A percentile compares a stretch with the other conserved stretches of the same genome.
Evolutionary conservation across 1,140 invertebrate genomes (phyloP).

Genomic region (Metopolophium dirhodum): DNA sequence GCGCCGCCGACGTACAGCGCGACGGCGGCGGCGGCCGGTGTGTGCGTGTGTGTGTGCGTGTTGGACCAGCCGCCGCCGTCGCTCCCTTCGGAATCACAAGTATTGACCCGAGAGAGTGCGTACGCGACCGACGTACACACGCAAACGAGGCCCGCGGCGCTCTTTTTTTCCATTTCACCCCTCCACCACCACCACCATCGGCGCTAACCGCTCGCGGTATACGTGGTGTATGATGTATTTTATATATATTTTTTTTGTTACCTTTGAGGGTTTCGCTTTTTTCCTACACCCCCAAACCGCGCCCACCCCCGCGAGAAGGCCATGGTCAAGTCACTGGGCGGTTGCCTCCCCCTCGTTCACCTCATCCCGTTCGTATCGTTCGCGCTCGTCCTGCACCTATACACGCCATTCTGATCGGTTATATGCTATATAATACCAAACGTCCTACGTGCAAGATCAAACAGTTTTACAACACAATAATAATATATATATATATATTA

Average conservation of each 20-base stretch:
- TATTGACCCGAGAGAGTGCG: conserved; percentile 56
- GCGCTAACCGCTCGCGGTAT: neutral
- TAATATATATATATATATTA: too few relatives aligned
- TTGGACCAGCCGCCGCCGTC: conserved; percentile 48
- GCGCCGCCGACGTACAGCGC: neutral
- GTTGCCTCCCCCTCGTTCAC: neutral
- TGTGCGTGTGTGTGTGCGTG: neutral
- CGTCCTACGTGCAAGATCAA: neutral
- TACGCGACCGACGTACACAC: conserved; percentile 22
- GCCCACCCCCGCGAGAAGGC: neutral
- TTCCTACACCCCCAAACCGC: neutral
- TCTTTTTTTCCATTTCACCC: neutral
- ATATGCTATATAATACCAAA: neutral
- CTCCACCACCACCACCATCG: neutral
- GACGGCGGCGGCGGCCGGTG: neutral
- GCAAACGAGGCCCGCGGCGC: conserved; percentile 11
- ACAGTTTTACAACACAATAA: neutral
- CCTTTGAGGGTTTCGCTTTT: neutral
- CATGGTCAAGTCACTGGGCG: neutral
- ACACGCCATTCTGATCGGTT: neutral
- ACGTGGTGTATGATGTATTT: conserved; percentile 11
- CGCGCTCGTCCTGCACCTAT: neutral
- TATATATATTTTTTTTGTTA: neutral
- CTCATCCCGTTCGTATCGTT: neutral
- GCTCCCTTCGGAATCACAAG: conserved; percentile 54